Conservation (phyloP, 2,797 vertebrate genomes). For the Huso huso region DNA sequence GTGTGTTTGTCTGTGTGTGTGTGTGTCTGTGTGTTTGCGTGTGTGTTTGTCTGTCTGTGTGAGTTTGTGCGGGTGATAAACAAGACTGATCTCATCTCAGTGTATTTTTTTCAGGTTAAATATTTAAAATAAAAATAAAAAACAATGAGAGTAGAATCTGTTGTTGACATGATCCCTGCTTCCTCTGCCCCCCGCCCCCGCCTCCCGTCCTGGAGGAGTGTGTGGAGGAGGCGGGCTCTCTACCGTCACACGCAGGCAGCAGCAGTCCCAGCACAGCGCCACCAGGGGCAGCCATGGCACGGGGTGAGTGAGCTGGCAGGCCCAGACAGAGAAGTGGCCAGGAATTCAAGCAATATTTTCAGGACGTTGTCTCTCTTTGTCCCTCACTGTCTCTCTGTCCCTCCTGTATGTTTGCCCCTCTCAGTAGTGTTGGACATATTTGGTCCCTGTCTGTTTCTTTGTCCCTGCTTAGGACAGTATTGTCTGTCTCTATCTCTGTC, state of each 20-base stretch:
- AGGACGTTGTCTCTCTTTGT: neutral
- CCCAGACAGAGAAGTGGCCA: conserved; percentile 61
- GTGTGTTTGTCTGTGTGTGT: too few species aligned
- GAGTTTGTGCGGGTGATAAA: too few species aligned
- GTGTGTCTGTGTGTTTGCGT: too few species aligned
- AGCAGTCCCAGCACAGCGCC: too few species aligned
- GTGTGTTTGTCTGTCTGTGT: too few species aligned
- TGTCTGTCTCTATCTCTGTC: neutral
- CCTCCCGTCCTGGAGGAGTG: conserved; percentile 3
- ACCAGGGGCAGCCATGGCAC: too few species aligned
- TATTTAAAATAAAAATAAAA: too few species aligned
- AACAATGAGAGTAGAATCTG: neutral
- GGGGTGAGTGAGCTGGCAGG: conserved; percentile 32
- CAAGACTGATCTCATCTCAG: too few species aligned
- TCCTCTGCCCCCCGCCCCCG: neutral
- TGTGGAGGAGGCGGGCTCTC: conserved; percentile 36
- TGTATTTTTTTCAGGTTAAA: too few species aligned
- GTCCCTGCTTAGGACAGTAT: neutral
- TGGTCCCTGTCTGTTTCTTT: neutral
- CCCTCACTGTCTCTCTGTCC: neutral
- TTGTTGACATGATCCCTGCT: neutral
- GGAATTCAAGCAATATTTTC: conserved; percentile 38
- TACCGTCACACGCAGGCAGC: conserved; percentile 51
- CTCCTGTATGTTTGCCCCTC: neutral
- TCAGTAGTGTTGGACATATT: neutral